Percentiles rank a stretch among this genome's conserved stretches.
phyloP scores from a whole-genome alignment of 2,797 vertebrate species.

The Sebastes cheni region DNA sequence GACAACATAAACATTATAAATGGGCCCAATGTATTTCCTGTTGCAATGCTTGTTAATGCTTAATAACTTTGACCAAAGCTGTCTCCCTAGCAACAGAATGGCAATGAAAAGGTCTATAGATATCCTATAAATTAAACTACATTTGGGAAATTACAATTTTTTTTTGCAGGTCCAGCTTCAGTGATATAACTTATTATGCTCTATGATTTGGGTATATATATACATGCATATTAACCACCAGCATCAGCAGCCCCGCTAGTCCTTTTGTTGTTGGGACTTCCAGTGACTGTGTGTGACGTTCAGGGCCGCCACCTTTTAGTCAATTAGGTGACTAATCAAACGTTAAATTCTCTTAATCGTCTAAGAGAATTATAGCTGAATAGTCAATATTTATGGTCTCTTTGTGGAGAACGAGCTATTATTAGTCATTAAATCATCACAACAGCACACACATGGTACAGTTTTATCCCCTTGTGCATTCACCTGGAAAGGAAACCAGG shows the following conservation, averaged over 20 bases:
- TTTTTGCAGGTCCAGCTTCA: neutral
- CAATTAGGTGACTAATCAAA: constrained; percentile 31
- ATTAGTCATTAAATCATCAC: constrained; percentile 9
- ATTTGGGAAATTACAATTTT: neutral
- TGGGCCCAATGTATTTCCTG: no score
- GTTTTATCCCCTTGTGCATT: neutral
- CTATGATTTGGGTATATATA: neutral
- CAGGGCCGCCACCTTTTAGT: constrained; percentile 5
- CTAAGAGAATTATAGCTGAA: neutral
- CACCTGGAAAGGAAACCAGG: neutral
- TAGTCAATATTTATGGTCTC: constrained; percentile 35
- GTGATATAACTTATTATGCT: neutral
- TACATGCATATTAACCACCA: neutral
- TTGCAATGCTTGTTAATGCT: no score
- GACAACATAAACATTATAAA: no score
- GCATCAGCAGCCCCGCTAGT: neutral
- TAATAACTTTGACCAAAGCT: no score
- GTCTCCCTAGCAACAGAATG: no score
- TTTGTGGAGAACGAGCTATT: neutral
- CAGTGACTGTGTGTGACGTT: constrained; percentile 4
- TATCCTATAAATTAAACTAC: neutral
- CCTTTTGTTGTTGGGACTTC: neutral
- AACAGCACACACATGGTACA: neutral
- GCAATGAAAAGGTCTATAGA: neutral
- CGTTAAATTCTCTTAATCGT: neutral